Evolutionary conservation across 2,113 vertebrate species (phyloP).

Genomic region (Salvelinus alpinus): DNA sequence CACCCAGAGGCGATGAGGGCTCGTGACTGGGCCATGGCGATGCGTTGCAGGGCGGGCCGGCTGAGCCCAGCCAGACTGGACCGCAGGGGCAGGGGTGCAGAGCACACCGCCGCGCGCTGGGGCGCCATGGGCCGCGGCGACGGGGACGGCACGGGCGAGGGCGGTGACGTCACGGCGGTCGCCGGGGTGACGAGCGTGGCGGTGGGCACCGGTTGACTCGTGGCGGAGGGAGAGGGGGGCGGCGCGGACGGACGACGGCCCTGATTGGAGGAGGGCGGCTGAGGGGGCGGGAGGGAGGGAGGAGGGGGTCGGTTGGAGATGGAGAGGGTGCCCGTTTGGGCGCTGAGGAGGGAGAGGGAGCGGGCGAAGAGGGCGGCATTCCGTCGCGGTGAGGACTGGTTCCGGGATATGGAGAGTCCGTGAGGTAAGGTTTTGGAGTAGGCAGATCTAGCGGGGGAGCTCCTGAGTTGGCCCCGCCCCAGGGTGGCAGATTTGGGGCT

Average conservation of each 20-base stretch:
- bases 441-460: slow-evolving; percentile 48
- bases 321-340: slow-evolving; percentile 53
- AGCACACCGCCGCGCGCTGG: slow-evolving; percentile 53
- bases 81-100: slow-evolving; percentile 73
- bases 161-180: slow-evolving; percentile 61
- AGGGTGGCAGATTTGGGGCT: slow-evolving; percentile 57
- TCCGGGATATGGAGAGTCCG: slow-evolving; percentile 65
- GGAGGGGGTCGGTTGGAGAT: slow-evolving; percentile 65
- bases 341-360: slow-evolving; percentile 68
- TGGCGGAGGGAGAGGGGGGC: slow-evolving; percentile 61
- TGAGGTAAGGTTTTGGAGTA: slow-evolving; percentile 73
- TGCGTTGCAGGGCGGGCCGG: slow-evolving; percentile 83
- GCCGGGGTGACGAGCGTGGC: slow-evolving; percentile 70
- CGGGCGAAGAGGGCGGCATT: slow-evolving; percentile 72
- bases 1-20: slow-evolving; percentile 93
- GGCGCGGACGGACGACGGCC: slow-evolving; percentile 47
- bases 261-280: slow-evolving; percentile 55
- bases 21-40: slow-evolving; percentile 91
- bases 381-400: slow-evolving; percentile 50
- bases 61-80: slow-evolving; percentile 83
- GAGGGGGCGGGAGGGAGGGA: slow-evolving; percentile 60
- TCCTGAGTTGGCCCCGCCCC: slow-evolving; percentile 49
- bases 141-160: slow-evolving; percentile 65
- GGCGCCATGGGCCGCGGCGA: slow-evolving; percentile 62
- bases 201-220: slow-evolving; percentile 66